Base-by-base conservation (phyloP, 1,140 invertebrate genomes). In the Meteorus sp. region DNA sequence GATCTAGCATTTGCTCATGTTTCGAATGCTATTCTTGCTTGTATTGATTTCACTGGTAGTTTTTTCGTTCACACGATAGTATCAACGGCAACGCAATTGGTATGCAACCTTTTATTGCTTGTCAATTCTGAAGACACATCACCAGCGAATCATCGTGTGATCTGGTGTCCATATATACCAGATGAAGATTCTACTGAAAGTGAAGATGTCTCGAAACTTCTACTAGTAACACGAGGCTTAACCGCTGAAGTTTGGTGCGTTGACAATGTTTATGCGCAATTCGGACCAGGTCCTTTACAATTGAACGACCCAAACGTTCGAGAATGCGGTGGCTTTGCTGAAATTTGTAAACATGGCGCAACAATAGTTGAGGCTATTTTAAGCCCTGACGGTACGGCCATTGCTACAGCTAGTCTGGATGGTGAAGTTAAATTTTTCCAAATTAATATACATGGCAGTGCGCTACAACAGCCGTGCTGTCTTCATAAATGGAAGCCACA, bases 91-190 rank as follows among this genome's bases (percentile, higher is more conserved):
- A 80, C 81, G 55, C 83, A 82, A 61, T 73, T 90, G 20, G 75
- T 80, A 73, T 85, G 82, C 71, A 82, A 77, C 70, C 77, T 82
- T 44, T 67, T 84, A 20, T 59, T 85, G 3, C 81, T 83, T 68
- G 77, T 85, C 17, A 76, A 81, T 27, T 70, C 73, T 1, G 71
- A 77, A 17, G 76, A 74, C 44, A 50, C 55, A 1, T 63, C 72
- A 1, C 67, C 68, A 1, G 71, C 63, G 20, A 75, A 63, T 59
- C 84, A 88, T 67, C 79, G 89, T 53, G 83, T 93, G 2, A 91
- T 95, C 63, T 98, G 94, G 94, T 97, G 94, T 76, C 92, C 93
- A 0, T 97, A 89, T 79, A 89, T 97, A 57, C 89, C 91, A 0
- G 85, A 87, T 31, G 84, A 86, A 9, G 85, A 88, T 43, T 56